A percentile compares a stretch with the other conserved stretches of the same genome.
Conservation (phyloP, 2,113 vertebrate species). For the Strix uralensis region DNA sequence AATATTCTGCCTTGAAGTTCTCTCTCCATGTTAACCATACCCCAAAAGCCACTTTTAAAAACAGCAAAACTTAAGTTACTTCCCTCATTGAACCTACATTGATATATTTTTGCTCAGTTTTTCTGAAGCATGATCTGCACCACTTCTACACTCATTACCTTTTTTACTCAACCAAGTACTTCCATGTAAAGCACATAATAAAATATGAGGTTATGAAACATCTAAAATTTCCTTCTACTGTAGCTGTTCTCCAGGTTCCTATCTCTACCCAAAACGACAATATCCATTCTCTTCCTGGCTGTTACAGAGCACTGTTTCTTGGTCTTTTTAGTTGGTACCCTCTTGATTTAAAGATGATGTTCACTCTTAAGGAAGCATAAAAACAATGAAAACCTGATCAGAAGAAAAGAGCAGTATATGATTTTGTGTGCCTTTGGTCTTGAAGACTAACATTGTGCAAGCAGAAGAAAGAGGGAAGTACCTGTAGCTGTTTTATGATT, state of each 20-base stretch:
- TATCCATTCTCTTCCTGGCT: not conserved
- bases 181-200: not conserved
- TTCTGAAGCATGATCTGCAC: not conserved
- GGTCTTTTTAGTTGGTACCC: not conserved
- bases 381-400: not conserved
- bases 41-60: not conserved
- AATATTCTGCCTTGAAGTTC: not conserved
- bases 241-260: not conserved
- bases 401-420: not conserved
- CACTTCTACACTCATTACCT: not conserved
- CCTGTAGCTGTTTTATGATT: not conserved
- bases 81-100: not conserved
- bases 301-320: not conserved
- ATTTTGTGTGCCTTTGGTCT: not conserved
- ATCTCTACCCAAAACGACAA: not conserved
- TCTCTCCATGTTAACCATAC: not conserved
- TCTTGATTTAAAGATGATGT: not conserved
- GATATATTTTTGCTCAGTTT: not conserved
- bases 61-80: not conserved
- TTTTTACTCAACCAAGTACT: not conserved
- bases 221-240: not conserved
- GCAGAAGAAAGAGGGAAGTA: not conserved
- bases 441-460: not conserved
- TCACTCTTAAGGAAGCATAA: not conserved
- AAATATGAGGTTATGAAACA: not conserved